Base-by-base conservation (phyloP, 2,797 vertebrate species). In the Phoebastria nigripes region DNA sequence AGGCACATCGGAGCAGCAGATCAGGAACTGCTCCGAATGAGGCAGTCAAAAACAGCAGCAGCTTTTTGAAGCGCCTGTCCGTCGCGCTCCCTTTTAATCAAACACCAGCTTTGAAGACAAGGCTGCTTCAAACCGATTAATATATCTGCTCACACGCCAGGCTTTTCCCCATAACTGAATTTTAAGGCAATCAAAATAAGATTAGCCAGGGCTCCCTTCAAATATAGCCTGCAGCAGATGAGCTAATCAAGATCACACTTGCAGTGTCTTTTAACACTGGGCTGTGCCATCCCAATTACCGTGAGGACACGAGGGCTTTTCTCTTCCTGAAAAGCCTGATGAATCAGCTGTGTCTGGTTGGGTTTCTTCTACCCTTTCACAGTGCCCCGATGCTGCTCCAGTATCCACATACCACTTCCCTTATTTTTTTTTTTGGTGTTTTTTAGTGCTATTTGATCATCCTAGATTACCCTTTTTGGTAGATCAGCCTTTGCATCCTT, bases 11-110 rank as follows among this genome's bases (percentile, higher is more conserved):
- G 70, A 69, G 41, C 71, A 41, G 39, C 13, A 12, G 39, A 67
- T 58, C 52, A 39, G 85, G 77, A 94, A 46, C 42, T 0, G 9
- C 73, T 91, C 39, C 6, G 18, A 88, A 80, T 29, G 54, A 93
- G 63, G 77, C 28, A 41, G 67, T 51, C 55, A 90, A 82, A 92
- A 89, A 66, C 15, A 96, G 74, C 49, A 89, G 47, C 66, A 82
- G 55, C 74, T 85, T 92, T 93, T 92, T 87, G 58, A 95, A 84
- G 66, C 33, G 77, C 62, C 33, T 87, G 35, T 55, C 84, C 55
- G 44, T 90, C 92, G 37, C 11, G 14, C 42, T 94, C 63, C 58
- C 83, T 94, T 93, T 96, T 89, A 81, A 93, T 92, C 83, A 89
- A 96, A 59, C 52, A 66, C 22, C 59, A 84, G 70, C 59, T 87